Evolutionary conservation across 2,888 invertebrate species (phyloP).

Genomic region (Drosophila tanythrix): DNA sequence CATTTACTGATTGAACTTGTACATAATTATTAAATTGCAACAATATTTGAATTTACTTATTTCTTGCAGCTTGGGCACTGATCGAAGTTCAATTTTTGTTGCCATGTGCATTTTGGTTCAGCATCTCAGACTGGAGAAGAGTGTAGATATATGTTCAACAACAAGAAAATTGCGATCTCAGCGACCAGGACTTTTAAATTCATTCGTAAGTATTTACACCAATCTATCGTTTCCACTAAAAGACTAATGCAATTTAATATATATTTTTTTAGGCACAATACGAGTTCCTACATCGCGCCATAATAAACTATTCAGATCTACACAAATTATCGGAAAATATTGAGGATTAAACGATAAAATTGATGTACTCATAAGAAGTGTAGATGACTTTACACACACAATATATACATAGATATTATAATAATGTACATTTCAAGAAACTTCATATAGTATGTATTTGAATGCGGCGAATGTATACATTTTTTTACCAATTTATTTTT

Average conservation of each 20-base stretch:
- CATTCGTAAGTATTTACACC: constrained; percentile 84
- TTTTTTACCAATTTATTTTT: constrained; percentile 75
- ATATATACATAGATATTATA: constrained; percentile 56
- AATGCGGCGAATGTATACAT: constrained; percentile 61
- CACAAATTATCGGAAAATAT: constrained; percentile 88
- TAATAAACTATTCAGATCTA: constrained; percentile 94
- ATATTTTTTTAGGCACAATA: constrained; percentile 90
- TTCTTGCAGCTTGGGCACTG: constrained; percentile 90
- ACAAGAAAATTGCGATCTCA: constrained; percentile 94
- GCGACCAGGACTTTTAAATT: constrained; percentile 92
- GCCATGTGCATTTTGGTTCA: constrained; percentile 94
- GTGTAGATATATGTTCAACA: constrained; percentile 94
- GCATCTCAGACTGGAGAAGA: constrained; percentile 92
- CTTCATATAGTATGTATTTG: constrained; percentile 58
- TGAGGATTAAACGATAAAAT: constrained; percentile 64
- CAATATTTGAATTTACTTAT: not conserved
- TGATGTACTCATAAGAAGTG: constrained; percentile 41
- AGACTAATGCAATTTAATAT: not conserved
- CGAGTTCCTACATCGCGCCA: constrained; percentile 96
- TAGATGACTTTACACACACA: constrained; percentile 54
- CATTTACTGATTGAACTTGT: not conserved
- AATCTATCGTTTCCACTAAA: not conserved
- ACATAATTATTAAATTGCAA: not conserved
- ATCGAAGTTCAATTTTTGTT: constrained; percentile 95
- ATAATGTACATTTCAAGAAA: constrained; percentile 62